These are phyloP conservation scores for Sebastes baramenuke DNA, from an alignment of 2,797 vertebrate genomes.

Conservation along the genomic window DNA sequence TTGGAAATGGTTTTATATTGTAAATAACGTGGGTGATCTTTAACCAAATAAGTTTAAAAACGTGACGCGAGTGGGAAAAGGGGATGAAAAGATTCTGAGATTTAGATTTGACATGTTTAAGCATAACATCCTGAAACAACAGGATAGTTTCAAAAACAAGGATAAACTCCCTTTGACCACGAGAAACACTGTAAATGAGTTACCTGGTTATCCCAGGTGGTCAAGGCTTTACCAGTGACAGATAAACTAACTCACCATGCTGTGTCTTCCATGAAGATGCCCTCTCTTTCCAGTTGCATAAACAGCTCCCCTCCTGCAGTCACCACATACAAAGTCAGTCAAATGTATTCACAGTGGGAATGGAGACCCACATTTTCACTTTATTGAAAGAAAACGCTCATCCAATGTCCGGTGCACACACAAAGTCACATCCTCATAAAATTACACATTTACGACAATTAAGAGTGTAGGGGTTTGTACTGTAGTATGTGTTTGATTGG, in stretches of 20 bases:
- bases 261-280: constrained; percentile 99
- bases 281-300: constrained; percentile 98
- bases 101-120: constrained; percentile 1
- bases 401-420: too few relatives aligned
- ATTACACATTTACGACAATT: not conserved
- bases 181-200: not conserved
- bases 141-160: not conserved
- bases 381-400: too few relatives aligned
- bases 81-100: not conserved
- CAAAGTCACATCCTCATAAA: too few relatives aligned
- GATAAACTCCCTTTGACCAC: not conserved
- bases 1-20: not conserved
- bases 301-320: constrained; percentile 94
- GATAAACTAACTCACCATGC: constrained; percentile 88
- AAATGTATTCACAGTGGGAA: not conserved
- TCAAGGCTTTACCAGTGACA: not conserved
- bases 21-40: not conserved
- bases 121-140: constrained; percentile 4
- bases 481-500: not conserved
- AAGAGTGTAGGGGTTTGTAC: not conserved
- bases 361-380: too few relatives aligned
- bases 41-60: constrained; percentile 3
- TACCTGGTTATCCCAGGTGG: not conserved
- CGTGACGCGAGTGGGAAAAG: not conserved
- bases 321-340: not conserved